Conservation (phyloP, 2,797 vertebrate species). For the Calcarius lapponicus region DNA sequence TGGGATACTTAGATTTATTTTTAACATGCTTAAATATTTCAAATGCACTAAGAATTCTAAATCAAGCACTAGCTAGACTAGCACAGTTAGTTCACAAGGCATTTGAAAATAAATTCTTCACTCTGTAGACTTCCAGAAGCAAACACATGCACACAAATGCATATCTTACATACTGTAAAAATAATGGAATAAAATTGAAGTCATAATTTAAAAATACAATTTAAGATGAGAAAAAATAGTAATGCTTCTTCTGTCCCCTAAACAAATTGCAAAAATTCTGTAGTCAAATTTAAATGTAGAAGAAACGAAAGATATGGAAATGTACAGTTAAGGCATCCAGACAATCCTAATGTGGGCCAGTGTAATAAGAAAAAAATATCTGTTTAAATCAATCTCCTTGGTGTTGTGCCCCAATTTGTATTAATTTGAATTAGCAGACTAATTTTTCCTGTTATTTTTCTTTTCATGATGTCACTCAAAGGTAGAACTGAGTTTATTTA, state of each 20-base stretch:
- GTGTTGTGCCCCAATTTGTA: background rate
- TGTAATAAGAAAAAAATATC: background rate
- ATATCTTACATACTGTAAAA: background rate
- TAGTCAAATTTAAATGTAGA: background rate
- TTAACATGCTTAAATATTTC: background rate
- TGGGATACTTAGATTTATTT: background rate
- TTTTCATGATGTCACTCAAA: background rate
- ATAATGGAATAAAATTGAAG: background rate
- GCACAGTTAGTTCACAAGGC: background rate
- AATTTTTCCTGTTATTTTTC: background rate
- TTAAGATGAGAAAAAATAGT: background rate
- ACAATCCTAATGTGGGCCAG: background rate
- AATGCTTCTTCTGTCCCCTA: background rate
- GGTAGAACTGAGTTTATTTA: background rate
- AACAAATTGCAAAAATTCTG: background rate
- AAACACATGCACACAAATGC: background rate
- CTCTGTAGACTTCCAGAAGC: background rate
- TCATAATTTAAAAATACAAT: background rate
- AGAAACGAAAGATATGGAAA: background rate
- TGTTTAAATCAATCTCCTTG: background rate
- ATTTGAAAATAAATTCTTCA: background rate
- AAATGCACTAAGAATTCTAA: background rate
- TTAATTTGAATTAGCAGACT: background rate
- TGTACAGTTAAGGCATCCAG: background rate
- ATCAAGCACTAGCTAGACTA: background rate